Evolutionary conservation across 2,888 invertebrate species (phyloP), one percentile per base, ranked within the genome.

Genomic region (Tortrix viridana): DNA sequence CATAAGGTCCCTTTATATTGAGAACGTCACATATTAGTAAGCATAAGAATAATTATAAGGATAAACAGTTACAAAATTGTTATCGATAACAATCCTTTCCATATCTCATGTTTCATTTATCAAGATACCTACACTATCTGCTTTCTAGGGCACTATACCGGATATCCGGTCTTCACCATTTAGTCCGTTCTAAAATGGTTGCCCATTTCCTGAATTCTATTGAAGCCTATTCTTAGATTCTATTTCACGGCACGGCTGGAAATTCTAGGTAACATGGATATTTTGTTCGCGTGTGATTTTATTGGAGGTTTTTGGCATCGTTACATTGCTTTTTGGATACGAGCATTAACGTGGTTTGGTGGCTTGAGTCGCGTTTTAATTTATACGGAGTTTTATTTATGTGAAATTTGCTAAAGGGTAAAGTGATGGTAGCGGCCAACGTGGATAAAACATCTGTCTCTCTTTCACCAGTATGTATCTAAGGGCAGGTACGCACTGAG

Each of bases 151-250:
- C 41, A 49, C 19, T 43, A 20, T 5, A 20, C 9, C 55, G 37
- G 41, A 61, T 23, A 26, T 57, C 50, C 62, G 56, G 47, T 12
- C 20, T 3, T 44, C 7, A 32, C n/a, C 16, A 22, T 20, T 32
- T 43, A 23, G 20, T 9, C 46, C 50, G 19, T 37, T 44, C 46
- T 57, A 50, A 62, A 57, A 62, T 57, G 56, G 56, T 38, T 46
- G 23, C 50, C 32, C 56, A 26, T 56, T 57, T 62, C 56, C 62
- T 32, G 56, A 41, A 57, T 62, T 62, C 56, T 54, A 37, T 44
- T 26, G 23, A 46, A 16, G 23, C 43, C 50, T 62, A 62, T 38
- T 46, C 46, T 46, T 62, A 47, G 44, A 37, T 46, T 56, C 44
- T 48, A 62, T 52, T 57, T 60, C 46, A 52, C 44, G 52, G 62